Conservation (phyloP, 2,888 invertebrate species). For the Pyrocoelia pectoralis region DNA sequence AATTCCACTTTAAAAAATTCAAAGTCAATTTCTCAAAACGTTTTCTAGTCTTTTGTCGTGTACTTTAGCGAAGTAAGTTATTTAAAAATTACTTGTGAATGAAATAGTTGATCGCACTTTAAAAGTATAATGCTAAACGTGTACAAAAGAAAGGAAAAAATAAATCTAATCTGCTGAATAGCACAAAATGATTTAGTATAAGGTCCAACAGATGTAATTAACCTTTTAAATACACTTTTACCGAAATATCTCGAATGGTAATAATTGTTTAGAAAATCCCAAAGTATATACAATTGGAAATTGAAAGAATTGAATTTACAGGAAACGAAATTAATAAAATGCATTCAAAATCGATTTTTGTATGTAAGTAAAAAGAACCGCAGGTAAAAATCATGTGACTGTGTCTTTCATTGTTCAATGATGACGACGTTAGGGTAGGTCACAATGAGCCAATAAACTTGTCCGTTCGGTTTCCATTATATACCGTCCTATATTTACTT, state of each 20-base stretch:
- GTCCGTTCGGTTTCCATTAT: conserved; percentile 27
- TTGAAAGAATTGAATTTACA: conserved; percentile 3
- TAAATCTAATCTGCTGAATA: no score
- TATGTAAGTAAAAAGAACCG: conserved; percentile 19
- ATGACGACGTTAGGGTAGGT: conserved; percentile 56
- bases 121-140: no score
- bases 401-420: conserved; percentile 50
- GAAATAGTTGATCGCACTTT: no score
- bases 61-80: no score
- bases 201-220: no score
- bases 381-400: conserved; percentile 49
- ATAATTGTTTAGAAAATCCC: not conserved
- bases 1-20: no score
- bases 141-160: no score
- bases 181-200: no score
- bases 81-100: no score
- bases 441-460: conserved; percentile 46
- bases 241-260: not conserved
- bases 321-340: conserved; percentile 15
- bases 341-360: conserved; percentile 8
- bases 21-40: no score
- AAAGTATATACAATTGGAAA: not conserved
- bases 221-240: no score
- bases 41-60: no score
- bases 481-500: conserved; percentile 26